Evolutionary conservation across 1,140 invertebrate genomes (phyloP).

Genomic region (Nasonia longicornis): DNA sequence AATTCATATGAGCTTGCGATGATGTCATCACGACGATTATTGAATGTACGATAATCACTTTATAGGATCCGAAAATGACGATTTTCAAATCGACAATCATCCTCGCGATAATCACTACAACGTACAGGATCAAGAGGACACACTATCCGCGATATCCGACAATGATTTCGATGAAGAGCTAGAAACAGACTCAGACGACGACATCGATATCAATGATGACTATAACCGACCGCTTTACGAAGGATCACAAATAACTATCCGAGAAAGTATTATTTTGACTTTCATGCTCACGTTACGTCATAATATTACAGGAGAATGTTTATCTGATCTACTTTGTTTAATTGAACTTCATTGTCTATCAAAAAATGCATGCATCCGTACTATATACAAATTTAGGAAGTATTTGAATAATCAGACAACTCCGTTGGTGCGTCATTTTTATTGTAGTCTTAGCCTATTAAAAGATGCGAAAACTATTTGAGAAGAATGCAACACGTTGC

Average conservation of each 20-base stretch:
- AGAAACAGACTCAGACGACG: not conserved
- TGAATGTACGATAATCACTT: too few relatives aligned
- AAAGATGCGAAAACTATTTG: not conserved
- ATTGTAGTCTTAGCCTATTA: constrained; percentile 34
- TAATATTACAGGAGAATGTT: constrained; percentile 8
- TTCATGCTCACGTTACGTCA: constrained; percentile 22
- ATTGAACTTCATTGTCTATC: constrained; percentile 39
- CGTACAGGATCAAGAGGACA: too few relatives aligned
- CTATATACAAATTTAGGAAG: constrained; percentile 11
- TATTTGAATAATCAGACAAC: constrained; percentile 22
- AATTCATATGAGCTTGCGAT: too few relatives aligned
- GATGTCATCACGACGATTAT: too few relatives aligned
- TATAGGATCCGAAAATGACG: too few relatives aligned
- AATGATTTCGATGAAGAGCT: too few relatives aligned
- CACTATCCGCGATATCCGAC: too few relatives aligned
- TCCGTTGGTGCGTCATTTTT: constrained; percentile 36
- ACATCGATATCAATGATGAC: not conserved
- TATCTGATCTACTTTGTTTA: constrained; percentile 25
- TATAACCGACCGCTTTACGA: constrained; percentile 11
- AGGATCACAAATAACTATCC: constrained; percentile 17
- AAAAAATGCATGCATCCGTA: constrained; percentile 11
- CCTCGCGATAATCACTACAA: too few relatives aligned
- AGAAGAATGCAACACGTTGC: not conserved
- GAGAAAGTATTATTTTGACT: constrained; percentile 34
- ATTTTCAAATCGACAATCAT: too few relatives aligned